Percentiles rank a stretch among this genome's conserved stretches.
Conservation (phyloP, 2,113 vertebrate species). For the Brachyhypopomus gauderio region DNA sequence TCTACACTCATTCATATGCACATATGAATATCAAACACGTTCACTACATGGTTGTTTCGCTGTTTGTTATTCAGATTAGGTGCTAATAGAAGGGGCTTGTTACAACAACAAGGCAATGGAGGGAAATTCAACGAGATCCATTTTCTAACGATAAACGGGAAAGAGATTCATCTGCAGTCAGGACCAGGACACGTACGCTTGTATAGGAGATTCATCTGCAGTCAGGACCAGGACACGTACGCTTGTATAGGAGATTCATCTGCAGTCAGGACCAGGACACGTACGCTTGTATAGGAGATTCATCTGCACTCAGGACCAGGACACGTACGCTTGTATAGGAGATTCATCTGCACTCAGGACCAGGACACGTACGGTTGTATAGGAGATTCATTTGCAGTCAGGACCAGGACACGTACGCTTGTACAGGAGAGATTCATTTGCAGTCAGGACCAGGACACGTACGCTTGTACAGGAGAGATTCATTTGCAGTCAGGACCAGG, state of each 20-base stretch:
- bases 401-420: neutral
- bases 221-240: neutral
- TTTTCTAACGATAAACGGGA: slow-evolving; percentile 8
- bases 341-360: slow-evolving; percentile 22
- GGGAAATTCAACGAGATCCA: slow-evolving; percentile 32
- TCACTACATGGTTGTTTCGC: slow-evolving; percentile 38
- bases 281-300: slow-evolving; percentile 16
- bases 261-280: slow-evolving; percentile 7
- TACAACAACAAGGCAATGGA: slow-evolving; percentile 48
- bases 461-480: slow-evolving; percentile 27
- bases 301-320: slow-evolving; percentile 12
- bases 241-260: slow-evolving; percentile 31
- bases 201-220: slow-evolving; percentile 28
- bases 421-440: slow-evolving; percentile 31
- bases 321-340: neutral
- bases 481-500: slow-evolving; percentile 14
- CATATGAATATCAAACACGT: slow-evolving; percentile 50
- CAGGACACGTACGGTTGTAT: neutral
- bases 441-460: neutral
- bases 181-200: neutral
- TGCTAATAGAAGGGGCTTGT: slow-evolving; percentile 48
- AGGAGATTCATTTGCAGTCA: slow-evolving; percentile 20
- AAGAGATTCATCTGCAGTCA: slow-evolving; percentile 20
- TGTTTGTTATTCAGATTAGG: slow-evolving; percentile 57
- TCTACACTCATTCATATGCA: slow-evolving; percentile 38